phyloP scores from a whole-genome alignment of 37 sponge, comb jelly and placozoan genomes.

The Axinella damicornis region DNA sequence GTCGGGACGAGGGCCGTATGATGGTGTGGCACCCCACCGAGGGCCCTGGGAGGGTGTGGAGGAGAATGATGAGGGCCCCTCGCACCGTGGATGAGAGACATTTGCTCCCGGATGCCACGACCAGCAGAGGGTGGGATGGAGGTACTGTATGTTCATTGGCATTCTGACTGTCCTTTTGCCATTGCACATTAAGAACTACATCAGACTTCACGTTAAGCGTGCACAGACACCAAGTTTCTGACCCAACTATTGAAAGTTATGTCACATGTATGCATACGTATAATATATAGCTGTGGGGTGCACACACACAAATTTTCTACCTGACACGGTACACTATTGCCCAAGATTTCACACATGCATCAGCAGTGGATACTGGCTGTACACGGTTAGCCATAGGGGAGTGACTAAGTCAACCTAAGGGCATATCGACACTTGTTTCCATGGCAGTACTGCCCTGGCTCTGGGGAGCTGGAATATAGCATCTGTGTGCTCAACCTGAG shows the following conservation, averaged over 20 bases:
- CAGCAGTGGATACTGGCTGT: too few relatives aligned
- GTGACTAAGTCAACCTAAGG: too few relatives aligned
- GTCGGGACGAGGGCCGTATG: slow-evolving; percentile 66
- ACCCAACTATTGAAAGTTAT: too few relatives aligned
- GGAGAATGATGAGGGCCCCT: slow-evolving; percentile 77
- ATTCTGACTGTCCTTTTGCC: background rate
- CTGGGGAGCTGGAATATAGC: slow-evolving; percentile 88
- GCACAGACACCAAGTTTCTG: too few relatives aligned
- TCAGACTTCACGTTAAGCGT: too few relatives aligned
- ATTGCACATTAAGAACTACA: background rate
- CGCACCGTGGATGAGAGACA: slow-evolving; percentile 61
- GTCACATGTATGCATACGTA: too few relatives aligned
- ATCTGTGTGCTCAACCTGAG: slow-evolving; percentile 92
- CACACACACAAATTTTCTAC: too few relatives aligned
- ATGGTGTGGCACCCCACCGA: slow-evolving; percentile 95
- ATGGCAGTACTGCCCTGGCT: slow-evolving; percentile 79
- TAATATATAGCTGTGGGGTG: too few relatives aligned
- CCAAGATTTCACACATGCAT: too few relatives aligned
- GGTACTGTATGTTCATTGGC: background rate
- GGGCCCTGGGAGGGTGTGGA: slow-evolving; percentile 84
- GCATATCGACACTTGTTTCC: too few relatives aligned
- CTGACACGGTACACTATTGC: too few relatives aligned
- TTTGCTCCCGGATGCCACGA: slow-evolving; percentile 50
- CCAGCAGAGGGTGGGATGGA: background rate
- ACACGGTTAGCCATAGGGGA: too few relatives aligned